These are phyloP conservation scores for Peromyscus polionotus DNA, from an alignment of 2,113 vertebrate genomes.

Conservation along the genomic window DNA sequence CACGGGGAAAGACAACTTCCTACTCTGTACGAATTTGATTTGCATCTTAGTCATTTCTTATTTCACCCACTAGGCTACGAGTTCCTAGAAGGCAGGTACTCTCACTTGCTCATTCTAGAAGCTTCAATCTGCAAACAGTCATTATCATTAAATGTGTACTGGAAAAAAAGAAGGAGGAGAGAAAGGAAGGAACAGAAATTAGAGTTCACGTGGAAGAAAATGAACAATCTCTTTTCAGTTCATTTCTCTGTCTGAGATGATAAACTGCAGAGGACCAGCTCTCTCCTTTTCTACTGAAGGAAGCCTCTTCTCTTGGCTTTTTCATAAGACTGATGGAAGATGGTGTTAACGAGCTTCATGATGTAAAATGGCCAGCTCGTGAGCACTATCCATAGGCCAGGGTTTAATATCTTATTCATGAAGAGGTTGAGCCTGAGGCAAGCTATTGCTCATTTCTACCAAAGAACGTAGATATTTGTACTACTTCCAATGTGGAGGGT, in stretches of 20 bases:
- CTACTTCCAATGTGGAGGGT: not conserved
- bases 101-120: slow-evolving; percentile 23
- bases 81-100: slow-evolving; percentile 48
- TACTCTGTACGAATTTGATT: not conserved
- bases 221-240: not conserved
- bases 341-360: not conserved
- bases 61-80: not conserved
- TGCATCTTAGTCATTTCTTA: not conserved
- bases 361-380: not conserved
- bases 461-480: not conserved
- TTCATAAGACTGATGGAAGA: not conserved
- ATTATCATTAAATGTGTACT: slow-evolving; percentile 32
- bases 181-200: not conserved
- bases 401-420: not conserved
- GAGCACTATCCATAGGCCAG: not conserved
- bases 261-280: not conserved
- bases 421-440: not conserved
- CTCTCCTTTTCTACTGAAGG: not conserved
- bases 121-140: not conserved
- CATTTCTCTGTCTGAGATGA: not conserved
- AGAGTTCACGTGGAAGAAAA: not conserved
- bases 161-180: not conserved
- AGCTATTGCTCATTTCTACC: not conserved
- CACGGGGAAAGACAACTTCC: not conserved
- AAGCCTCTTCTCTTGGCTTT: not conserved